These are phyloP conservation scores for Sula dactylatra DNA, from an alignment of 2,113 vertebrate genomes.

Conservation along the genomic window DNA sequence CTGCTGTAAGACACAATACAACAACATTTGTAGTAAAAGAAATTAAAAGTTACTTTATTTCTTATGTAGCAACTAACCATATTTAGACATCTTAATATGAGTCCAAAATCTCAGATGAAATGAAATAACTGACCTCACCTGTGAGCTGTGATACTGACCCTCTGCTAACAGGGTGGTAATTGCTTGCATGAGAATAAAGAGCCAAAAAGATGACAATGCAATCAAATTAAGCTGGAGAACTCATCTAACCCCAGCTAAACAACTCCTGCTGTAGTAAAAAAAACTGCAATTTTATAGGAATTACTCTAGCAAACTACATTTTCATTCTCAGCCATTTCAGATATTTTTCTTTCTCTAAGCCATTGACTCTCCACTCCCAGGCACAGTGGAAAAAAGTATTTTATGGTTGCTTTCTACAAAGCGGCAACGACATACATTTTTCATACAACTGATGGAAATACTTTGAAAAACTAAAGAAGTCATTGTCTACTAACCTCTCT, in stretches of 20 bases:
- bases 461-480: neutral
- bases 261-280: neutral
- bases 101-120: neutral
- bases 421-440: neutral
- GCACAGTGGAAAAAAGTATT: neutral
- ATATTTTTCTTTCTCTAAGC: neutral
- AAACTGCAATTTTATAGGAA: neutral
- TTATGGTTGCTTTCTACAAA: neutral
- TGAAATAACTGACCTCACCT: neutral
- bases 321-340: neutral
- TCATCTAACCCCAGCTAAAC: neutral
- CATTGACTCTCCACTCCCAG: neutral
- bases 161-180: neutral
- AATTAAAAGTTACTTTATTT: neutral
- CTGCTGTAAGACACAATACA: neutral
- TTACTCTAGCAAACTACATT: neutral
- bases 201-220: neutral
- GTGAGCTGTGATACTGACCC: neutral
- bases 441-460: neutral
- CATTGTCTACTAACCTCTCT: constrained; percentile 80
- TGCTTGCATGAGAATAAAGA: neutral
- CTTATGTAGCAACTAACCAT: neutral
- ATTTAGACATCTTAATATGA: neutral
- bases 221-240: neutral
- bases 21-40: neutral